These are phyloP conservation scores for Pontoporia blainvillei DNA, from an alignment of 2,113 vertebrate species.

Conservation along the genomic window DNA sequence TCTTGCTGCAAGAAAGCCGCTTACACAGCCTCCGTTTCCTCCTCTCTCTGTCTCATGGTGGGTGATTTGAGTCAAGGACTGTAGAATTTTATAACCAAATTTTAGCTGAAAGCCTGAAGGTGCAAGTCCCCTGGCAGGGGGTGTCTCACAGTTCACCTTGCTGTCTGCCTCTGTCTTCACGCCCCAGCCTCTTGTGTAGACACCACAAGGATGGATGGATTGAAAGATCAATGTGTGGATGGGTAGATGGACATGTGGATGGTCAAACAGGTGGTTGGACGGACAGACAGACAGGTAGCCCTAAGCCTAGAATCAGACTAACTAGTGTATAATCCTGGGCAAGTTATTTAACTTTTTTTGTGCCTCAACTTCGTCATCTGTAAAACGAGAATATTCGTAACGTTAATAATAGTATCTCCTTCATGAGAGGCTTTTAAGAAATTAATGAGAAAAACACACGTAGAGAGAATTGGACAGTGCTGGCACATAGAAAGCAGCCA, in stretches of 20 bases:
- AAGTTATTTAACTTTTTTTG: neutral
- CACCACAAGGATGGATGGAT: neutral
- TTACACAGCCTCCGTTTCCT: neutral
- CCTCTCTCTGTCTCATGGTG: neutral
- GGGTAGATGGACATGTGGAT: too few species aligned
- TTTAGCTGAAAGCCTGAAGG: neutral
- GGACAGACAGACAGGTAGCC: neutral
- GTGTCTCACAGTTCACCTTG: neutral
- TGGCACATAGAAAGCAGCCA: neutral
- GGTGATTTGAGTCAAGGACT: neutral
- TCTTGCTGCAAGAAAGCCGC: neutral
- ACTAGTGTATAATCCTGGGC: neutral
- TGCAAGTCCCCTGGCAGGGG: too few species aligned
- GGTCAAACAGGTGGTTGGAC: neutral
- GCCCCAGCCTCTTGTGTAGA: neutral
- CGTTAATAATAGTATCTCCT: neutral
- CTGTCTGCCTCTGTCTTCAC: neutral
- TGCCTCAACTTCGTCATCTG: neutral
- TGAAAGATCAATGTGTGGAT: neutral
- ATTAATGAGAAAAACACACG: neutral
- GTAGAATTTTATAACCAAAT: neutral
- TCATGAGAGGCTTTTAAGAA: neutral
- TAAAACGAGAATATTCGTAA: neutral
- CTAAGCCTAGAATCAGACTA: neutral
- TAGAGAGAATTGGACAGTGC: neutral